phyloP scores from a whole-genome alignment of 2,113 vertebrate genomes.

The Callionymus lyra region DNA sequence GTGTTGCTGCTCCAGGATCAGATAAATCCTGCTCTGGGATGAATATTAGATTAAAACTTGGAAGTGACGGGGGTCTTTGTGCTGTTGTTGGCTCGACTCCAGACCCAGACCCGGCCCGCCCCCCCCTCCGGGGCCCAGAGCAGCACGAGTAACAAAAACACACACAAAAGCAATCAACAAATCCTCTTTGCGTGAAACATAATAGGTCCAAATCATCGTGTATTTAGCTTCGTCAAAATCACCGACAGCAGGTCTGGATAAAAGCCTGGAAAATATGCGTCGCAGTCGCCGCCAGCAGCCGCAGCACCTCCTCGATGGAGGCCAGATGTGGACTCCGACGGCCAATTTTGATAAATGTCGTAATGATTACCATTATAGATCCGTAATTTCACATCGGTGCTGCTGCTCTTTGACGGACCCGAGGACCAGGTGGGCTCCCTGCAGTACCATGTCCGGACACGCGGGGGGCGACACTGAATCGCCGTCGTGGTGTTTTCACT shows the following conservation, averaged over 20 bases:
- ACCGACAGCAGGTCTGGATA: slow-evolving; percentile 67
- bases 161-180: slow-evolving; percentile 61
- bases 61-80: slow-evolving; percentile 55
- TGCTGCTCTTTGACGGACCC: slow-evolving; percentile 57
- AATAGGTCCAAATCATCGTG: slow-evolving; percentile 64
- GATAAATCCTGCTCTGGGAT: slow-evolving; percentile 45
- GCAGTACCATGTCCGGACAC: slow-evolving; percentile 27
- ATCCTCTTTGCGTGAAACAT: slow-evolving; percentile 56
- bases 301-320: slow-evolving; percentile 69
- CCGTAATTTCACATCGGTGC: slow-evolving; percentile 62
- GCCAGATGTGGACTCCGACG: slow-evolving; percentile 73
- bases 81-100: slow-evolving; percentile 36
- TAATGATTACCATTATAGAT: slow-evolving; percentile 65
- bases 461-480: slow-evolving; percentile 7
- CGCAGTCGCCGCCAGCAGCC: slow-evolving; percentile 67
- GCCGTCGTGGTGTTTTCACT: slow-evolving; percentile 21
- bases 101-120: slow-evolving; percentile 35
- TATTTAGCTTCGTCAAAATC: slow-evolving; percentile 76
- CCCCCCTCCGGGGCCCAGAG: slow-evolving; percentile 15
- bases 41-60: slow-evolving; percentile 51
- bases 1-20: slow-evolving; percentile 11
- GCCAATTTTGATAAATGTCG: slow-evolving; percentile 73
- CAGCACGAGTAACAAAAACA: slow-evolving; percentile 6
- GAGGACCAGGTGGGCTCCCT: slow-evolving; percentile 55
- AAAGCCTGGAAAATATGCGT: slow-evolving; percentile 70